These are phyloP conservation scores for Andrena bicolor DNA, from an alignment of 2,888 invertebrate genomes.

Conservation along the genomic window DNA sequence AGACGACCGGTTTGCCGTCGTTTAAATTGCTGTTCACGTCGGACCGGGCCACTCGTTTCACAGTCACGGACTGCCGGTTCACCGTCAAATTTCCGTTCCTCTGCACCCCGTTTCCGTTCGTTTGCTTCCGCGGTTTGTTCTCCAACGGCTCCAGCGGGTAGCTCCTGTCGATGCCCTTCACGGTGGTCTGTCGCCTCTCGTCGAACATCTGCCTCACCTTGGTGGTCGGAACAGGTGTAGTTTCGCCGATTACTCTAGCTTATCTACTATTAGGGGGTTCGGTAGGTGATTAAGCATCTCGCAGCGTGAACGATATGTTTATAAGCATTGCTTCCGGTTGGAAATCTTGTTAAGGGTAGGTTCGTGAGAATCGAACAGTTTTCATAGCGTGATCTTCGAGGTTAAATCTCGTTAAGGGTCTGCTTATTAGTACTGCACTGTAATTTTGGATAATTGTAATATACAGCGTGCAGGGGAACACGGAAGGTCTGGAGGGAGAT, in stretches of 20 bases:
- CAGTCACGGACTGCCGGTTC: conserved; percentile 80
- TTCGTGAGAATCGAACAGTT: too few relatives aligned
- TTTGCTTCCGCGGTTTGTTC: conserved; percentile 84
- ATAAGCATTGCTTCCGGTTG: too few relatives aligned
- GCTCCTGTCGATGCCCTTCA: conserved; percentile 91
- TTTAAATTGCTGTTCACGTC: conserved; percentile 83
- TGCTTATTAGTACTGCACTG: too few relatives aligned
- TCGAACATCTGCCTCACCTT: conserved; percentile 95
- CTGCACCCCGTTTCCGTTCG: conserved; percentile 76
- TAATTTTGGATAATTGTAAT: too few relatives aligned
- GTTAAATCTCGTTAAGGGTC: too few relatives aligned
- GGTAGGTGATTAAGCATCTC: neutral
- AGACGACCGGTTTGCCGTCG: conserved; percentile 83
- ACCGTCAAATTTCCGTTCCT: conserved; percentile 83
- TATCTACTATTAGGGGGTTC: neutral
- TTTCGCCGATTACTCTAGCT: neutral
- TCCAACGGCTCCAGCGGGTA: conserved; percentile 92
- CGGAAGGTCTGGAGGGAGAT: too few relatives aligned
- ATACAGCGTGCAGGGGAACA: too few relatives aligned
- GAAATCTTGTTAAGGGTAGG: too few relatives aligned
- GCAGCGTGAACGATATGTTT: too few relatives aligned
- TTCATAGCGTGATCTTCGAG: too few relatives aligned
- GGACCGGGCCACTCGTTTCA: conserved; percentile 82
- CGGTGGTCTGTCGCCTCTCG: conserved; percentile 90
- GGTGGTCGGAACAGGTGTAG: conserved; percentile 2